Evolutionary conservation across 2,797 vertebrate species (phyloP).

Genomic region (Rhinophrynus dorsalis): DNA sequence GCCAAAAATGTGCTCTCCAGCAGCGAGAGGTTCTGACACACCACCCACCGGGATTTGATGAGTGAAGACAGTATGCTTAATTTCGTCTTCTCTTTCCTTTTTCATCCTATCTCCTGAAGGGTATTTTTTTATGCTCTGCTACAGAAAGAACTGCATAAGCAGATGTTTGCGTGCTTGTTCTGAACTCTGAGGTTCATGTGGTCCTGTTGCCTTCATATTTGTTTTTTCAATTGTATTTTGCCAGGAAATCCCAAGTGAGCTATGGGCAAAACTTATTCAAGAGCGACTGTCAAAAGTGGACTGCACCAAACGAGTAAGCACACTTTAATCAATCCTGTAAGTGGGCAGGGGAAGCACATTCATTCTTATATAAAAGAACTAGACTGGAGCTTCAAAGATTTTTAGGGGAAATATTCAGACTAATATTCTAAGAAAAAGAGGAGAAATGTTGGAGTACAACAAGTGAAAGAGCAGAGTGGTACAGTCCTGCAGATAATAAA

Average conservation of each 20-base stretch:
- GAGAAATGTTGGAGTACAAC: no score
- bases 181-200: constrained; percentile 38
- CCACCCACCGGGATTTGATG: constrained; percentile 68
- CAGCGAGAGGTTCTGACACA: constrained; percentile 69
- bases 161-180: constrained; percentile 46
- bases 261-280: constrained; percentile 70
- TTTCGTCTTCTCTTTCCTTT: constrained; percentile 48
- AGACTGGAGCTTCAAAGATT: no score
- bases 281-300: constrained; percentile 72
- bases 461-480: no score
- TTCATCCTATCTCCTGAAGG: constrained; percentile 30
- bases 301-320: constrained; percentile 72
- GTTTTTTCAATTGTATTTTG: constrained; percentile 56
- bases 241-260: constrained; percentile 63
- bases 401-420: no score
- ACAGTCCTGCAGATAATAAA: no score
- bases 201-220: constrained; percentile 28
- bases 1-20: constrained; percentile 68
- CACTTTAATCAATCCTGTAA: constrained; percentile 55
- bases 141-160: neutral
- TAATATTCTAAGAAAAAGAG: no score
- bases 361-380: no score
- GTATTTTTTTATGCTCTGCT: neutral
- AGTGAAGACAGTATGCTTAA: constrained; percentile 49
- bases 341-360: no score